Conservation (phyloP, 2,888 invertebrate species). For the Steinernema carpocapsae region DNA sequence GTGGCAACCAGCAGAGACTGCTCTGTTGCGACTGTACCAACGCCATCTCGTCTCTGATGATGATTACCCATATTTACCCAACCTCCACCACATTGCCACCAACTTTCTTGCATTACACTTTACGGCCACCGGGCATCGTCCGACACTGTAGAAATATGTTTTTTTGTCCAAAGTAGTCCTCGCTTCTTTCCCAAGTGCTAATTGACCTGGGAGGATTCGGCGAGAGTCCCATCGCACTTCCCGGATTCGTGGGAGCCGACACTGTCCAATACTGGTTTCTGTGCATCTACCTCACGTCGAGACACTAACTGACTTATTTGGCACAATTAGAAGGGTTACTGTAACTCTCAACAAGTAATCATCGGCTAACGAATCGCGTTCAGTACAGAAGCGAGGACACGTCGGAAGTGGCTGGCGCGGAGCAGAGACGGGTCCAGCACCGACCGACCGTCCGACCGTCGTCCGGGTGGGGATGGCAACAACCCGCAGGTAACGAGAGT, state of each 20-base stretch:
- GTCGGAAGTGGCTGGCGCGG: constrained; percentile 8
- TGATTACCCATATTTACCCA: constrained; percentile 32
- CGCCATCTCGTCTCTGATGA: constrained; percentile 32
- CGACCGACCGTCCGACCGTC: no score
- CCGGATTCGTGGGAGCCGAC: no score
- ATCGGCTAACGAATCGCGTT: constrained; percentile 5
- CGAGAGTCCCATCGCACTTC: no score
- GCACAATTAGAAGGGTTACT: neutral
- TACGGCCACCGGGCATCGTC: constrained; percentile 16
- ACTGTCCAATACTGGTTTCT: no score
- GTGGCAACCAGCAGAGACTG: constrained; percentile 23
- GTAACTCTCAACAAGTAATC: neutral
- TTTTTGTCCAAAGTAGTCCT: constrained; percentile 18
- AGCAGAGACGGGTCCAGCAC: constrained; percentile 13
- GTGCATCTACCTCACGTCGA: neutral
- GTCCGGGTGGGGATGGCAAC: constrained; percentile 23
- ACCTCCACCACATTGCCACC: constrained; percentile 28
- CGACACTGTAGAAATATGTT: neutral
- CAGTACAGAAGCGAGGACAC: constrained; percentile 23
- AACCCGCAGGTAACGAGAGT: constrained; percentile 20
- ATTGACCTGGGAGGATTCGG: neutral
- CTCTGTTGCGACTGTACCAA: constrained; percentile 31
- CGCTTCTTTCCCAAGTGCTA: constrained; percentile 10
- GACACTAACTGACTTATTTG: neutral
- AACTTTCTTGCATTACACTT: constrained; percentile 32